These are phyloP conservation scores for Dendrocincla tyrannina DNA, from an alignment of 2,797 vertebrate genomes.

Conservation along the genomic window DNA sequence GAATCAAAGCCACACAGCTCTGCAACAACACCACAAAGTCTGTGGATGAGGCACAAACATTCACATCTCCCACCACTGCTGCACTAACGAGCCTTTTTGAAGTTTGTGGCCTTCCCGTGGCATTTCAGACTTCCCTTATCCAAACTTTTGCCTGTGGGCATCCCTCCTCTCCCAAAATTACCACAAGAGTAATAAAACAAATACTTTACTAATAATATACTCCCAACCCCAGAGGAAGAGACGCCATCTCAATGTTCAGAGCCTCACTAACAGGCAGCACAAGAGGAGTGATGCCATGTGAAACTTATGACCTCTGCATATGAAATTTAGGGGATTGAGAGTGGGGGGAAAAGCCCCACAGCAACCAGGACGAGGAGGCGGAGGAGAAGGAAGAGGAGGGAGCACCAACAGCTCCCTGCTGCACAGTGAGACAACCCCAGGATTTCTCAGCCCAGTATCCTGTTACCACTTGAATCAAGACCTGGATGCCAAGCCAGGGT, in stretches of 20 bases:
- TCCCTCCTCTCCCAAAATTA: background rate
- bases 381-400: background rate
- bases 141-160: background rate
- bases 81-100: background rate
- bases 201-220: background rate
- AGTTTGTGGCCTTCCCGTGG: background rate
- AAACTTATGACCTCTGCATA: background rate
- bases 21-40: background rate
- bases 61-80: background rate
- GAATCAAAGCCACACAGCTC: background rate
- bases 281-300: fast-evolving
- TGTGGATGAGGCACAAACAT: fast-evolving
- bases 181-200: background rate
- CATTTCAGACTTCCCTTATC: background rate
- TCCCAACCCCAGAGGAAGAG: background rate
- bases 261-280: background rate
- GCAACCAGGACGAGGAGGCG: background rate
- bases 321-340: background rate
- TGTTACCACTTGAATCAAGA: slow-evolving; percentile 19
- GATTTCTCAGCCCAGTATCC: background rate
- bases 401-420: background rate
- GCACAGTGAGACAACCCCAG: background rate
- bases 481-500: slow-evolving; percentile 1
- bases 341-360: background rate
- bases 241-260: fast-evolving